phyloP scores from a whole-genome alignment of 2,888 invertebrate species.

The Acrobasis repandana region DNA sequence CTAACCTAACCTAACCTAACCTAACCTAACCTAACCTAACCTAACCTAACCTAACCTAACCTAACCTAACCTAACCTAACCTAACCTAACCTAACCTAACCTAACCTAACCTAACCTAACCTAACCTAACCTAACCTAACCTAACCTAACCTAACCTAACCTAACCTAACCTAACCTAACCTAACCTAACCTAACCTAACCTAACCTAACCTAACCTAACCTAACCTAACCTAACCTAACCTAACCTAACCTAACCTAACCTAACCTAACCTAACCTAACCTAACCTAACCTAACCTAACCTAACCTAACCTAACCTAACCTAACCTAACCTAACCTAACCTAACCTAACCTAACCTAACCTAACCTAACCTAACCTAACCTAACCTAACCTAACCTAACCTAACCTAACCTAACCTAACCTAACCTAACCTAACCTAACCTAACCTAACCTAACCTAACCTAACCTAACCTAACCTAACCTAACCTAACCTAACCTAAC shows the following conservation, averaged over 20 bases:
- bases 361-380: constrained; percentile 29
- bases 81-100: constrained; percentile 6
- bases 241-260: constrained; percentile 27
- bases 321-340: constrained; percentile 31
- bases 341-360: constrained; percentile 29
- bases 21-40: constrained; percentile 27
- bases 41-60: constrained; percentile 25
- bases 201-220: constrained; percentile 26
- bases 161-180: constrained; percentile 22
- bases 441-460: constrained; percentile 28
- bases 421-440: constrained; percentile 26
- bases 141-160: constrained; percentile 4
- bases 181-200: constrained; percentile 9
- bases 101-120: constrained; percentile 6
- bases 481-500: constrained; percentile 28
- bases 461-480: constrained; percentile 27
- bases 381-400: constrained; percentile 27
- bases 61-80: constrained; percentile 6
- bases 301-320: constrained; percentile 27
- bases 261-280: constrained; percentile 26
- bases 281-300: constrained; percentile 27
- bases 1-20: constrained; percentile 27
- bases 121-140: constrained; percentile 6
- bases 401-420: constrained; percentile 28
- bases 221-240: constrained; percentile 21